Conservation (phyloP, 2,888 invertebrate genomes). For the Megamerina dolium region DNA sequence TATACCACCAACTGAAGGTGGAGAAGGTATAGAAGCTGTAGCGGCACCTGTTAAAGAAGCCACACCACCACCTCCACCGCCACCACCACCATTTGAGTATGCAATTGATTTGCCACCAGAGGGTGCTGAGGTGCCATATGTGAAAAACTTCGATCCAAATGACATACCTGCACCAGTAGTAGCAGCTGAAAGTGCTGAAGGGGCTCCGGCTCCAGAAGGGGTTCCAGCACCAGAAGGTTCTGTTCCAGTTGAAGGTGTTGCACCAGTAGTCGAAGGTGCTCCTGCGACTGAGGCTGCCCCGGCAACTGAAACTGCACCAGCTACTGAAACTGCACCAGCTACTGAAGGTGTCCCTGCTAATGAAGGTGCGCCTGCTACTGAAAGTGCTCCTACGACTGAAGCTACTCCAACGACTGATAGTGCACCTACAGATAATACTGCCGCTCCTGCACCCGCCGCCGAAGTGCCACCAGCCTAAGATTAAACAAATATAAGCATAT, state of each 20-base stretch:
- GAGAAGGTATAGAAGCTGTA: conserved; percentile 18
- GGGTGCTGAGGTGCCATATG: conserved; percentile 50
- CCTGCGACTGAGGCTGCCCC: conserved; percentile 26
- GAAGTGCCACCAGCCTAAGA: conserved; percentile 27
- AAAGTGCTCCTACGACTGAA: conserved; percentile 29
- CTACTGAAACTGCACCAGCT: conserved; percentile 16
- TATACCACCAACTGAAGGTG: conserved; percentile 27
- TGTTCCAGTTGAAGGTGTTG: conserved; percentile 21
- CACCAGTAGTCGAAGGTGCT: conserved; percentile 27
- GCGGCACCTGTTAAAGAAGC: conserved; percentile 35
- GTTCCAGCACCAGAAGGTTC: conserved; percentile 25
- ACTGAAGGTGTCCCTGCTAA: conserved; percentile 11
- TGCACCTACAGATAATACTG: conserved; percentile 17
- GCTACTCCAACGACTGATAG: conserved; percentile 23
- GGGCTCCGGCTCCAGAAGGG: conserved; percentile 24
- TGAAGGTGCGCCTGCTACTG: conserved; percentile 21
- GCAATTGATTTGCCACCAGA: conserved; percentile 49
- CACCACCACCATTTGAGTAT: conserved; percentile 50
- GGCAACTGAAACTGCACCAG: conserved; percentile 17
- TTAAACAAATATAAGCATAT: background rate
- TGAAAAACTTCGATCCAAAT: conserved; percentile 44
- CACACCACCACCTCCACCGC: conserved; percentile 43
- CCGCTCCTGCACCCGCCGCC: conserved; percentile 22
- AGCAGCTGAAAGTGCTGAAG: conserved; percentile 31
- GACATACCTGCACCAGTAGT: conserved; percentile 28